Percentiles rank a stretch among this genome's conserved stretches.
Evolutionary conservation across 2,888 invertebrate species (phyloP).

Genomic region (Lacanobia oleracea): DNA sequence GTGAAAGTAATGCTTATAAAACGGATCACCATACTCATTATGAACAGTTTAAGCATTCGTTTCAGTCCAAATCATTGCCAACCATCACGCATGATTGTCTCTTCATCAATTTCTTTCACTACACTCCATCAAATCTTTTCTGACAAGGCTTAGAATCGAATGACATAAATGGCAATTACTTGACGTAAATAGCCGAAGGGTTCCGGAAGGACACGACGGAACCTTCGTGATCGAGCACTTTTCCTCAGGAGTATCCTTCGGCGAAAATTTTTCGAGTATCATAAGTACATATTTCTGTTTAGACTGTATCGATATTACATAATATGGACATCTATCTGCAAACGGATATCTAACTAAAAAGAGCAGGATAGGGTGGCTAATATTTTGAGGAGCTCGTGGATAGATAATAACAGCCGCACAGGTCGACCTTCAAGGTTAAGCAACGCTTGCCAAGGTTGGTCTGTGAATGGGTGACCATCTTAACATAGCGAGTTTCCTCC

Average conservation of each 20-base stretch:
- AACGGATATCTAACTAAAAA: no score
- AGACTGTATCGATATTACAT: background rate
- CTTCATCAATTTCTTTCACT: background rate
- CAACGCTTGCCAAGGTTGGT: no score
- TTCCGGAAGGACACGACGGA: constrained; percentile 37
- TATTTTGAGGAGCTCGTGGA: no score
- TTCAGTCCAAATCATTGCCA: background rate
- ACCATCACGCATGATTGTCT: background rate
- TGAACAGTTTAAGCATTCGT: background rate
- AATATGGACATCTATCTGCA: no score
- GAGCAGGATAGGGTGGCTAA: no score
- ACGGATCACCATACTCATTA: background rate
- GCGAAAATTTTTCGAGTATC: constrained; percentile 19
- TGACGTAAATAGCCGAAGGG: constrained; percentile 30
- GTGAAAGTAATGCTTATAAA: no score
- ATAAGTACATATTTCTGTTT: constrained; percentile 26
- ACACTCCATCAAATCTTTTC: constrained; percentile 18
- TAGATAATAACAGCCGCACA: no score
- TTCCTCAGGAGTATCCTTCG: constrained; percentile 9
- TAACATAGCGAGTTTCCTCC: no score
- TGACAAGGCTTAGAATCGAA: constrained; percentile 18
- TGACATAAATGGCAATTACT: constrained; percentile 40
- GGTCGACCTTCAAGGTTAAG: no score
- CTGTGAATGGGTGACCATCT: no score
- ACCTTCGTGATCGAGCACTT: constrained; percentile 31